A percentile compares a stretch with the other conserved stretches of the same genome.
Conservation (phyloP, 2,888 invertebrate genomes). For the Platypus cylindrus region DNA sequence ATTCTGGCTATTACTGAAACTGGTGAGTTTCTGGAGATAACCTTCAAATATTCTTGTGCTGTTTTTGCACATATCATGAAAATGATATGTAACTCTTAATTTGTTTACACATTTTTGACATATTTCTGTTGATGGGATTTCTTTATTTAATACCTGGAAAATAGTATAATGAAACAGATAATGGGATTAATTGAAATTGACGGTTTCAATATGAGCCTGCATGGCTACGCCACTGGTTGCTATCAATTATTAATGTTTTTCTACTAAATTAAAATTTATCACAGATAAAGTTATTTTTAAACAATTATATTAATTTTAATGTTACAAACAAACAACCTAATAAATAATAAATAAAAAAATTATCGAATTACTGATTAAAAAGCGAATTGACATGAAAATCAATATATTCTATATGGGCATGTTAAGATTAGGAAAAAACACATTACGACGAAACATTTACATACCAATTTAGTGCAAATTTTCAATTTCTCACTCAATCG, state of each 20-base stretch:
- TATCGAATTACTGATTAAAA: too few species aligned
- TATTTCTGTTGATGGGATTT: conserved; percentile 30
- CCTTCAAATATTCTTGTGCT: conserved; percentile 30
- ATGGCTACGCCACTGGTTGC: too few species aligned
- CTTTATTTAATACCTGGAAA: conserved; percentile 29
- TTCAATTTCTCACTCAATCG: conserved; percentile 32
- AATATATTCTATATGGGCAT: conserved; percentile 29
- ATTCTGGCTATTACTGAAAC: conserved; percentile 14
- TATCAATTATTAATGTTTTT: too few species aligned
- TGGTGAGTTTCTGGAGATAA: conserved; percentile 27
- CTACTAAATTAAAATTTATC: too few species aligned
- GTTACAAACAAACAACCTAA: too few species aligned
- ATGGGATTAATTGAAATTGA: too few species aligned
- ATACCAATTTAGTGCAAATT: conserved; percentile 33
- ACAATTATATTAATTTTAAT: too few species aligned
- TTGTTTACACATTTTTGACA: conserved; percentile 32
- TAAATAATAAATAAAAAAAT: too few species aligned
- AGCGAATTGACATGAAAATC: conserved; percentile 23
- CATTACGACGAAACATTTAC: conserved; percentile 14
- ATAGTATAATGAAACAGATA: not conserved
- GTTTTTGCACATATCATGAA: conserved; percentile 31
- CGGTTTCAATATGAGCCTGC: too few species aligned
- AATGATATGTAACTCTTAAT: conserved; percentile 31
- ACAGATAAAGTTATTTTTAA: too few species aligned
- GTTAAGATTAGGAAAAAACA: conserved; percentile 11